These are phyloP conservation scores for Takifugu rubripes DNA, from an alignment of 2,797 vertebrate species.

Conservation along the genomic window DNA sequence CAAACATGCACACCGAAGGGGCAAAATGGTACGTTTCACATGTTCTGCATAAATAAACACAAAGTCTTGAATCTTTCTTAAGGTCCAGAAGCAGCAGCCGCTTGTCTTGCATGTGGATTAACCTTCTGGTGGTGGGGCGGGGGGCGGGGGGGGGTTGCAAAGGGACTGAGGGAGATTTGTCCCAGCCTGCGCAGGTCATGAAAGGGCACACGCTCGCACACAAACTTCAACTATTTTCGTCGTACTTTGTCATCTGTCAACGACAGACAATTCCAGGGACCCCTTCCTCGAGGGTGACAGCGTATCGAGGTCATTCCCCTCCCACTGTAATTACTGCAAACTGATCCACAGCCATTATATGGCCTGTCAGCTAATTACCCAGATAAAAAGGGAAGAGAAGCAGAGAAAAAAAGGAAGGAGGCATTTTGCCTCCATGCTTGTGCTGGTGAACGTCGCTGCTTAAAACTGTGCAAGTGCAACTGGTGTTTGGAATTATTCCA, in stretches of 20 bases:
- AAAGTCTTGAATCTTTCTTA: too few relatives aligned
- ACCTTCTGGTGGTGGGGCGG: conserved; percentile 40
- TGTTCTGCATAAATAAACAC: too few relatives aligned
- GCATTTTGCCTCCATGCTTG: conserved; percentile 9
- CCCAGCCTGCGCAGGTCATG: conserved; percentile 51
- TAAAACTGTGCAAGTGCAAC: not conserved
- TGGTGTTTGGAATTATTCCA: not conserved
- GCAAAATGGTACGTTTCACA: too few relatives aligned
- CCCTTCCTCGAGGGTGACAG: conserved; percentile 33
- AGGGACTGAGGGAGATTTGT: conserved; percentile 37
- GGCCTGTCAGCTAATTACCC: conserved; percentile 55
- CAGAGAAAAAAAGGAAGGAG: conserved; percentile 10
- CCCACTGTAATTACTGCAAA: conserved; percentile 55
- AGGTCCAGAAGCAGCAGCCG: conserved; percentile 22
- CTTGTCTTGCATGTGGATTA: conserved; percentile 47
- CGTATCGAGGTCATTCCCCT: conserved; percentile 54
- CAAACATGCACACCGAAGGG: too few relatives aligned
- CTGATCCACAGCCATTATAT: conserved; percentile 56
- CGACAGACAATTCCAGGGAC: conserved; percentile 19
- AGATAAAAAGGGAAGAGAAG: conserved; percentile 11
- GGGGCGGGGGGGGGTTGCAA: not conserved
- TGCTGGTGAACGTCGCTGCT: conserved; percentile 9
- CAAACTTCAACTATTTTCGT: conserved; percentile 21
- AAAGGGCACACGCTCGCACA: conserved; percentile 8
- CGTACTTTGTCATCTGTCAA: conserved; percentile 27